Conservation (phyloP, 2,888 invertebrate genomes). For the Drosophila quinaria region DNA sequence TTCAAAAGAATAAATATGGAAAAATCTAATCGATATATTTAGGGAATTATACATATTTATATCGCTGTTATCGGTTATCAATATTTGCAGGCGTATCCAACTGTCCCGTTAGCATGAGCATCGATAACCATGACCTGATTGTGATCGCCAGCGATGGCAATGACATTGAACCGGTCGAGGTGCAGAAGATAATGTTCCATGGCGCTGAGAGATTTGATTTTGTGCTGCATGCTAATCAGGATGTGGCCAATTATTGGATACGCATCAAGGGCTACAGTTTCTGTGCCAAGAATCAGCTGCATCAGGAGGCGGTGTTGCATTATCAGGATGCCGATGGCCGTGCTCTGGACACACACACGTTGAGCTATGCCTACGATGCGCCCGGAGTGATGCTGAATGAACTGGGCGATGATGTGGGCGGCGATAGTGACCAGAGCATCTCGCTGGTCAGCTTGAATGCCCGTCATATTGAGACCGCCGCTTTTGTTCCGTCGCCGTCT, state of each 20-base stretch:
- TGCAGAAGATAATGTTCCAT: conserved; percentile 78
- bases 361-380: conserved; percentile 75
- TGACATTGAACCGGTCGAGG: conserved; percentile 81
- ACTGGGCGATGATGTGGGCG: conserved; percentile 61
- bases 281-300: conserved; percentile 72
- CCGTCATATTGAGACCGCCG: conserved; percentile 43
- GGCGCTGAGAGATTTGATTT: conserved; percentile 83
- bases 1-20: too few species aligned
- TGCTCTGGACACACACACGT: conserved; percentile 54
- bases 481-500: conserved; percentile 38
- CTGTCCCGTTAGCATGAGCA: conserved; percentile 79
- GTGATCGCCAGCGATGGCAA: conserved; percentile 82
- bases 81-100: conserved; percentile 72
- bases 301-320: conserved; percentile 82
- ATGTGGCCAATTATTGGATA: conserved; percentile 81
- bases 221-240: conserved; percentile 78
- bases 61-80: too few species aligned
- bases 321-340: conserved; percentile 73
- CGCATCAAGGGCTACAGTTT: conserved; percentile 82
- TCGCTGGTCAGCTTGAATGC: conserved; percentile 71
- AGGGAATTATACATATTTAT: too few species aligned
- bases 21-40: too few species aligned
- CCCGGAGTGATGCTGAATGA: conserved; percentile 73
- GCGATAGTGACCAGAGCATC: conserved; percentile 40
- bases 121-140: conserved; percentile 78